phyloP scores from a whole-genome alignment of 2,888 invertebrate species.

The Phyto melanocephala region DNA sequence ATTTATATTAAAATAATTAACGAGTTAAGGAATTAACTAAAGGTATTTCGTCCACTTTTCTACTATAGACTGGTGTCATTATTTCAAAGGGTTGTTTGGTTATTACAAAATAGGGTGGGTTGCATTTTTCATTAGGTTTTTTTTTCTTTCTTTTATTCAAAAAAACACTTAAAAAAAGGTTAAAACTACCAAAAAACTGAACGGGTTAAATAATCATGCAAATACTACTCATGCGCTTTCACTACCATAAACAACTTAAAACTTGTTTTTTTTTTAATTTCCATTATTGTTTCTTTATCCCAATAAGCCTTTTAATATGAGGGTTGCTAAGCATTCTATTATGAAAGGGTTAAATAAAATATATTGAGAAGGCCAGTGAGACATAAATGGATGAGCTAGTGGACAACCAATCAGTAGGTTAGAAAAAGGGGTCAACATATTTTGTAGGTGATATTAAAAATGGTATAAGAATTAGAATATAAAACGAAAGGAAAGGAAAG shows the following conservation, averaged over 20 bases:
- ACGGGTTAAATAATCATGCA: conserved; percentile 33
- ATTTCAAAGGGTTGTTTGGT: too few relatives aligned
- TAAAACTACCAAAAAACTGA: conserved; percentile 22
- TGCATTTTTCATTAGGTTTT: neutral
- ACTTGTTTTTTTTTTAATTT: conserved; percentile 19
- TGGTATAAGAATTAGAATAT: neutral
- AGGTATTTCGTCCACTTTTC: too few relatives aligned
- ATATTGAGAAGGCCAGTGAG: neutral
- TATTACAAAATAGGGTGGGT: conserved; percentile 29
- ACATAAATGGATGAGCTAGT: conserved; percentile 23
- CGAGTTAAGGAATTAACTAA: too few relatives aligned
- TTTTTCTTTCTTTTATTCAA: neutral
- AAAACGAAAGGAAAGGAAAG: too few relatives aligned
- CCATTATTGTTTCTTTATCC: conserved; percentile 16
- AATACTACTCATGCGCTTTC: conserved; percentile 57
- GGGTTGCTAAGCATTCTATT: conserved; percentile 8
- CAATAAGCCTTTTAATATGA: neutral
- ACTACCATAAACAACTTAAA: neutral
- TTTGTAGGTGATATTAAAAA: neutral
- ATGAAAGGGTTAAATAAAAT: conserved; percentile 49
- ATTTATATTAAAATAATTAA: too few relatives aligned
- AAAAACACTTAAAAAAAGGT: conserved; percentile 21
- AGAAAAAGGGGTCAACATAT: neutral
- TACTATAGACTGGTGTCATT: too few relatives aligned
- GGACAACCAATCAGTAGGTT: conserved; percentile 40